A percentile compares a stretch with the other conserved stretches of the same genome.
Evolutionary conservation across 2,888 invertebrate species (phyloP).

Genomic region (Ernsta delagoae): DNA sequence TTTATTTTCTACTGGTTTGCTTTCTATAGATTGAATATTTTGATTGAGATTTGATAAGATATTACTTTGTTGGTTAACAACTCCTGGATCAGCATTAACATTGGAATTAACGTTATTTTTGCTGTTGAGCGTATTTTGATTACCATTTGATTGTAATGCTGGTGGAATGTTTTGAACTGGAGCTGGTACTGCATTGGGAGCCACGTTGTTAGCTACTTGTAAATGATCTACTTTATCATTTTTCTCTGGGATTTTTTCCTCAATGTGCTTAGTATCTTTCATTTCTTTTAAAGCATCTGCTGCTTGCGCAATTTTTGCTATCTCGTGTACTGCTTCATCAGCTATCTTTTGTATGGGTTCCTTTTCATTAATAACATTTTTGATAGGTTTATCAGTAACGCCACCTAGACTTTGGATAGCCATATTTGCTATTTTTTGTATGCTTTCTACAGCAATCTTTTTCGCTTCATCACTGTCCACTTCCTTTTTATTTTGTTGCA

Average conservation of each 20-base stretch:
- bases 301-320: slow-evolving; percentile 68
- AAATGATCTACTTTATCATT: slow-evolving; percentile 31
- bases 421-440: slow-evolving; percentile 77
- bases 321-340: slow-evolving; percentile 75
- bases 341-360: slow-evolving; percentile 61
- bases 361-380: slow-evolving; percentile 46
- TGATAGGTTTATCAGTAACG: slow-evolving; percentile 66
- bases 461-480: slow-evolving; percentile 74
- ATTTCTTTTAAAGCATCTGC: slow-evolving; percentile 73
- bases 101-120: not conserved
- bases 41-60: slow-evolving; percentile 24
- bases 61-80: slow-evolving; percentile 19
- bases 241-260: slow-evolving; percentile 21
- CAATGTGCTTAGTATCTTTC: slow-evolving; percentile 59
- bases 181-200: slow-evolving; percentile 34
- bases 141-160: not conserved
- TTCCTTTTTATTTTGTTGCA: slow-evolving; percentile 75
- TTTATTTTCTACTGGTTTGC: slow-evolving; percentile 29
- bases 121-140: not conserved
- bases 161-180: slow-evolving; percentile 35
- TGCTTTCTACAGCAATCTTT: slow-evolving; percentile 80
- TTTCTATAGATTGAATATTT: slow-evolving; percentile 26
- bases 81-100: not conserved
- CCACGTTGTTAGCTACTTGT: slow-evolving; percentile 35
- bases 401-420: slow-evolving; percentile 76